A percentile compares a stretch with the other conserved stretches of the same genome.
phyloP scores from a whole-genome alignment of 1,140 invertebrate genomes.

The Temnothorax nylanderi region DNA sequence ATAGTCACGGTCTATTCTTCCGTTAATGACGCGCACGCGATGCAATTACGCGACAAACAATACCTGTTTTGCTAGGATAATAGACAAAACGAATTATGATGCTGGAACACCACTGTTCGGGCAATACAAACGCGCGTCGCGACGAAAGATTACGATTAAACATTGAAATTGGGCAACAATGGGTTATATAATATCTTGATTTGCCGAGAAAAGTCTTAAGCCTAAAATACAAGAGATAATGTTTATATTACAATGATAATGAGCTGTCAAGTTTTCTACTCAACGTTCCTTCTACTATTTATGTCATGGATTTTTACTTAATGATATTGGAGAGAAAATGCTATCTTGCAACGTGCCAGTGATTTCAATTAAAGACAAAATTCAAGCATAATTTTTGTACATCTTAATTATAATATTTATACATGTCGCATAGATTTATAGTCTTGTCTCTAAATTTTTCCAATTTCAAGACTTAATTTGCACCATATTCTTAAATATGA shows the following conservation, averaged over 20 bases:
- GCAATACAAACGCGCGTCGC: background rate
- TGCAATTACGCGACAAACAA: conserved; percentile 44
- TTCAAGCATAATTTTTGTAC: background rate
- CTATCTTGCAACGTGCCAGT: background rate
- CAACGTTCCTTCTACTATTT: background rate
- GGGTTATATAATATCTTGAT: background rate
- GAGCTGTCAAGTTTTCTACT: background rate
- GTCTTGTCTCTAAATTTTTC: background rate
- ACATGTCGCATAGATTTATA: background rate
- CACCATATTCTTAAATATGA: background rate
- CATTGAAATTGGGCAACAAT: conserved; percentile 9
- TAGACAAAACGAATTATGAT: conserved; percentile 29
- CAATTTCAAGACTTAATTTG: background rate
- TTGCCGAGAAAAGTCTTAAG: background rate
- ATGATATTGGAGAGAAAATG: background rate
- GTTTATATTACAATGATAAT: background rate
- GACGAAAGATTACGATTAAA: conserved; percentile 18
- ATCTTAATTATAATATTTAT: background rate
- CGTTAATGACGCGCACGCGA: conserved; percentile 47
- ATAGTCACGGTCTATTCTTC: conserved; percentile 25
- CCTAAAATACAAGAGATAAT: background rate
- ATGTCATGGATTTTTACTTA: background rate
- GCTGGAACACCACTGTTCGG: background rate
- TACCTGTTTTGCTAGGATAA: conserved; percentile 37
- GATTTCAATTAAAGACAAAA: conserved; percentile 3